phyloP scores from a whole-genome alignment of 2,113 vertebrate species.

The Vidua macroura region DNA sequence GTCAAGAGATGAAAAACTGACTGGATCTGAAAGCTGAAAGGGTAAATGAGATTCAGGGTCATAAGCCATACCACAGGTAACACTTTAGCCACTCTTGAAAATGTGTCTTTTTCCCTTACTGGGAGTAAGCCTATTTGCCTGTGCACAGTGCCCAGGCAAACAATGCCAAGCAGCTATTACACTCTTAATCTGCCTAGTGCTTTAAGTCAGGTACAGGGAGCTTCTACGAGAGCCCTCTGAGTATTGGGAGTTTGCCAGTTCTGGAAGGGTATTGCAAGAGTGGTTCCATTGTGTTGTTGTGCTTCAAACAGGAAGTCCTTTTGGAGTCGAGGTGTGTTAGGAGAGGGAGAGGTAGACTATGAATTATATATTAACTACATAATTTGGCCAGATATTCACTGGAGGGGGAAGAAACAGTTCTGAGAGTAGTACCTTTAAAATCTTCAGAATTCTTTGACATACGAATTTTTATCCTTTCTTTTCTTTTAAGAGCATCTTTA shows the following conservation, averaged over 20 bases:
- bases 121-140: neutral
- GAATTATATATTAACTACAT: neutral
- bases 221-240: neutral
- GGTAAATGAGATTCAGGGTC: neutral
- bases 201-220: neutral
- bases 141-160: neutral
- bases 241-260: neutral
- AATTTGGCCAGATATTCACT: neutral
- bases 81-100: neutral
- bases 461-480: neutral
- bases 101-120: neutral
- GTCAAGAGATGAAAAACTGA: neutral
- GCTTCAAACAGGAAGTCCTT: neutral
- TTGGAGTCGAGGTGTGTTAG: neutral
- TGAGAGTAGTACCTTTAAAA: neutral
- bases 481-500: neutral
- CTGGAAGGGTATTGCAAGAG: neutral
- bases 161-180: neutral
- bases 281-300: neutral
- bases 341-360: neutral
- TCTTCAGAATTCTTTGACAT: neutral
- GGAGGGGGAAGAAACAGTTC: neutral
- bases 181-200: neutral
- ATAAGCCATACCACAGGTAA: neutral
- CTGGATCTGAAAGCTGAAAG: neutral